Evolutionary conservation across 1,140 invertebrate genomes (phyloP), one percentile per base, ranked within the genome.

Genomic region (Drosophila lini): DNA sequence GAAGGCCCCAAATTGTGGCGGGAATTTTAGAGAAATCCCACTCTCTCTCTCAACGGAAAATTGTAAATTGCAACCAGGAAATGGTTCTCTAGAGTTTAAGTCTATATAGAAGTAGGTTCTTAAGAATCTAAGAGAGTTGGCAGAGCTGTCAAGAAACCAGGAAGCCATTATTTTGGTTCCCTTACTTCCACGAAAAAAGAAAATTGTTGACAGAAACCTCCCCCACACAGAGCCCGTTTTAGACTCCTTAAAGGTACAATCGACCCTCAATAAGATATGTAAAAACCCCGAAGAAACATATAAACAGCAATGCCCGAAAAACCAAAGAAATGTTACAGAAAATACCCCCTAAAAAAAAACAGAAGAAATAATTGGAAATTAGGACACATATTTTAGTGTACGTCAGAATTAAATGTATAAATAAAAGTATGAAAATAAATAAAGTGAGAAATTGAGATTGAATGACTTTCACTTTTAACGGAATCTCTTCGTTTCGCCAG

Each of bases 361-460:
- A 28, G 52, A 50, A 25, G 34, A 55, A 59, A 70, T 15, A 63
- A 16, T 60, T 62, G 59, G 40, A 62, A 73, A 50, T 70, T 78
- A 83, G 78, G 59, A 80, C 78, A 84, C 81, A 85, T 85, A 84
- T 71, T 85, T 84, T 88, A 88, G 84, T 89, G 84, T 88, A 88
- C 80, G 78, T 84, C 84, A 88, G 70, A 83, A 84, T 59, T 81
- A 84, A 88, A 81, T 89, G 65, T 88, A 90, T 84, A 88, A 74
- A 89, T 60, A 73, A 73, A 89, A 81, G 67, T 81, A 63, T 38
- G 31, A 65, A 63, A 44, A 68, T 59, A 62, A 56, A 40, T 59
- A 76, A 80, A 69, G 22, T 45, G 47, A 69, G 42, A 57, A 68
- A 42, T 68, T 50, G 50, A 44, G 50, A 56, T 38, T 25, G 10